Conservation (phyloP, 2,888 invertebrate genomes). For the Thereva nobilitata region DNA sequence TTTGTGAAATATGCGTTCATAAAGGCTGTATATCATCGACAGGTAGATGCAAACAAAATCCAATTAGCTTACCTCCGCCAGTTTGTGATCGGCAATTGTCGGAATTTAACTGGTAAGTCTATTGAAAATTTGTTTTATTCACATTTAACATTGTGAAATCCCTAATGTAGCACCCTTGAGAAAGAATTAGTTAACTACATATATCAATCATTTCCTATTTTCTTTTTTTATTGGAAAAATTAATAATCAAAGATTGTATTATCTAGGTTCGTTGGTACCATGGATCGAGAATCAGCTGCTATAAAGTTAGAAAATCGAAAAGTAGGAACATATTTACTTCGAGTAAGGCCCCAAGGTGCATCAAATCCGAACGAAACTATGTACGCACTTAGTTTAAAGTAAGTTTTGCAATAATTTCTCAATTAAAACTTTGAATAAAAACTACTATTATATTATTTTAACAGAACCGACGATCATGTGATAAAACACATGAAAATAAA, state of each 20-base stretch:
- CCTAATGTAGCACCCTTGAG: no score
- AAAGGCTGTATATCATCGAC: slow-evolving; percentile 85
- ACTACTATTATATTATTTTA: slow-evolving; percentile 17
- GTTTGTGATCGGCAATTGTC: slow-evolving; percentile 64
- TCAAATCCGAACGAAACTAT: slow-evolving; percentile 69
- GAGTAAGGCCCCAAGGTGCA: slow-evolving; percentile 74
- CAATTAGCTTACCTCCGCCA: slow-evolving; percentile 64
- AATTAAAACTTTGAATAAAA: slow-evolving; percentile 10
- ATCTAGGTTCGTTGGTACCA: slow-evolving; percentile 78
- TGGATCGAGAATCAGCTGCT: slow-evolving; percentile 81
- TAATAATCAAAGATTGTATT: slow-evolving; percentile 16
- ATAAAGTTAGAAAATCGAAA: slow-evolving; percentile 74
- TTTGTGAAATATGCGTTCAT: slow-evolving; percentile 82
- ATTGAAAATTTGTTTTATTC: slow-evolving; percentile 3
- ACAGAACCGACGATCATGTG: slow-evolving; percentile 83
- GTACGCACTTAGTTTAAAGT: slow-evolving; percentile 86
- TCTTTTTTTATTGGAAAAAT: neutral
- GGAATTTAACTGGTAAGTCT: slow-evolving; percentile 63
- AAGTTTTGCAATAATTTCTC: slow-evolving; percentile 47
- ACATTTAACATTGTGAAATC: no score
- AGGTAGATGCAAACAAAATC: slow-evolving; percentile 67
- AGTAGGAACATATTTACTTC: slow-evolving; percentile 84
- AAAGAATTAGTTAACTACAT: no score
- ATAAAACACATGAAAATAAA: slow-evolving; percentile 88
- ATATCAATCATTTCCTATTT: no score